These are phyloP conservation scores for Eupithecia centaureata DNA, from an alignment of 2,888 invertebrate genomes.

Conservation along the genomic window DNA sequence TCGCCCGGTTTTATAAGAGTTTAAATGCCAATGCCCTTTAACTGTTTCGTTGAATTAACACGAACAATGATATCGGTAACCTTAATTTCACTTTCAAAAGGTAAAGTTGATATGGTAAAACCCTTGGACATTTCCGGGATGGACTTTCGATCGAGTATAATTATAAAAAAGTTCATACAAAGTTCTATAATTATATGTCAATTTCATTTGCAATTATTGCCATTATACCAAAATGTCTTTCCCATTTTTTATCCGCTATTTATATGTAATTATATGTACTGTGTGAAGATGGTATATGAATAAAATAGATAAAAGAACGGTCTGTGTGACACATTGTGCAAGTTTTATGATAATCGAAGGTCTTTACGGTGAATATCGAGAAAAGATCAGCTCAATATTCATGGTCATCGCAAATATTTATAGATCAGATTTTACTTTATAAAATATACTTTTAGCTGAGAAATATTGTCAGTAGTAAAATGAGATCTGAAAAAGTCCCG, in stretches of 20 bases:
- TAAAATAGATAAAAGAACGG: conserved; percentile 29
- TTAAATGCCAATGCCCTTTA: conserved; percentile 10
- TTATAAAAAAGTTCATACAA: background rate
- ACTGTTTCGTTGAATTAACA: conserved; percentile 9
- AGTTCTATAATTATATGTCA: too few relatives aligned
- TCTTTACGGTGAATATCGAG: conserved; percentile 2
- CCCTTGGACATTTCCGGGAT: background rate
- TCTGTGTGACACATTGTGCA: conserved; percentile 14
- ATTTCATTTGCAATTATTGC: too few relatives aligned
- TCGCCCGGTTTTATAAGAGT: conserved; percentile 1
- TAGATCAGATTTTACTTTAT: background rate
- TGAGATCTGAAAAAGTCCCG: background rate
- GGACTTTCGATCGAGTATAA: background rate
- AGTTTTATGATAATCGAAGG: conserved; percentile 14
- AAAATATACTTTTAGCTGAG: background rate
- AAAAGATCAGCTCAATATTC: conserved; percentile 5
- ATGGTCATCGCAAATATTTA: background rate
- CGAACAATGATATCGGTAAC: conserved; percentile 3
- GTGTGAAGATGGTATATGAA: conserved; percentile 6
- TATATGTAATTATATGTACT: too few relatives aligned
- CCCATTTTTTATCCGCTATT: too few relatives aligned
- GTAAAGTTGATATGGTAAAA: background rate
- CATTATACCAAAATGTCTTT: too few relatives aligned
- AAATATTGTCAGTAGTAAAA: background rate
- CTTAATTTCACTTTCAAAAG: conserved; percentile 3